Evolutionary conservation across 2,888 invertebrate species (phyloP), one percentile per base, ranked within the genome.

Genomic region (Chesias legatella): DNA sequence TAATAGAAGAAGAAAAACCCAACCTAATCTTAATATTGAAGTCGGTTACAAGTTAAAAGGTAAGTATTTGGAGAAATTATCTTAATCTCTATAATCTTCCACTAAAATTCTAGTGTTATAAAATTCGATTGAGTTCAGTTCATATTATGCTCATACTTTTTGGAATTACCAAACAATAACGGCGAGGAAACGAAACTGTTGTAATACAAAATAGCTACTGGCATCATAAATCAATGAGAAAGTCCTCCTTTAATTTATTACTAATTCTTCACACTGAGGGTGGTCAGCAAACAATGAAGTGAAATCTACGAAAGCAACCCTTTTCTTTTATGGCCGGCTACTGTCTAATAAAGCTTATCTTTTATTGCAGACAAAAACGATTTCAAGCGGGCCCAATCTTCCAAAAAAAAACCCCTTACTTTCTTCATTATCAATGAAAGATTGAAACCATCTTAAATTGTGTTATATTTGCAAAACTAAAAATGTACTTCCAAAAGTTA

Each of bases 301-400:
- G 59, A 48, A 51, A 57, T 66, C 52, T 59, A 68, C 60, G 56
- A 63, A 53, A 48, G 60, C 53, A 73, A 60, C 67, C 71, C 73
- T 80, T 79, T 77, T 73, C 67, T 73, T 71, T 69, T 72, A 57
- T 59, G 58, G 51, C 42, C 55, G 49, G 78, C 84, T 84, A 81
- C 84, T 78, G 76, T 58, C 54, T 65, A 64, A 76, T 82, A 80
- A 81, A 81, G 71, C 67, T 74, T 78, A 68, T 67, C 61, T 45
- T 52, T 42, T 44, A 34, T 46, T 51, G 33, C 49, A 10, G 23
- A 47, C 32, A 38, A 49, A 33, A 44, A 17, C 39, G 46, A 52
- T 20, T 27, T 28, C 10, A 52, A 58, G 56, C 56, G 50, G 51
- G 54, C 35, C 21, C 23, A 23, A 10, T n/a, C 0, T 7, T 31